Base-by-base conservation (phyloP, 2,797 vertebrate species). In the Pteronotus mesoamericanus region DNA sequence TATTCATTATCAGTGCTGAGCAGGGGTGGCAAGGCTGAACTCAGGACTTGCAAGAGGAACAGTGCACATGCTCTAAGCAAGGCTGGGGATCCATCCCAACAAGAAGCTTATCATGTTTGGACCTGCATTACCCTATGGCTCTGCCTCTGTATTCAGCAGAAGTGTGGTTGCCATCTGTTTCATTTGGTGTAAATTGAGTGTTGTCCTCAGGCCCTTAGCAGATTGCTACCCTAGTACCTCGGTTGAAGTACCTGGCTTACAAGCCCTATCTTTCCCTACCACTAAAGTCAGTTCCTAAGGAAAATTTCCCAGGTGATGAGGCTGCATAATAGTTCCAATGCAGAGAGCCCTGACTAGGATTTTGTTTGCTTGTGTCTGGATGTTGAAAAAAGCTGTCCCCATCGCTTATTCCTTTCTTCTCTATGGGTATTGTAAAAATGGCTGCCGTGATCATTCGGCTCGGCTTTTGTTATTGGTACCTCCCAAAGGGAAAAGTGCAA, bases 401-500 rank as follows among this genome's bases (percentile, higher is more conserved):
- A 55, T 64, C 61, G 75, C 82, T 88, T 93, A 94, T 57, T 94
- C 42, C 94, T 96, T 79, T 87, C 48, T 42, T 94, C 89, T 96
- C 82, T 89, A 34, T 86, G 74, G 96, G 93, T 97, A 94, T 92
- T 95, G 39, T 97, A 93, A 97, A 96, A 96, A 82, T 94, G 83
- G 90, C 96, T 94, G 69, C 93, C 95, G 92, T 94, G 96, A 97
- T 77, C 83, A 97, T 87, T 96, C 97, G 89, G 96, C 83, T 95
- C 79, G 83, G 84, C 91, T 97, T 96, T 92, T 86, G 93, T 96
- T 93, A 79, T 16, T 85, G 68, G 95, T 94, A 97, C 86, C 94
- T 96, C 96, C 97, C 97, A 89, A 97, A 97, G 92, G 97, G 92
- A 97, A 97, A 97, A 94, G 96, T 95, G 91, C 93, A 96, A 96